Conservation (phyloP, 1,140 invertebrate species). For the Bombus sibiricus region DNA sequence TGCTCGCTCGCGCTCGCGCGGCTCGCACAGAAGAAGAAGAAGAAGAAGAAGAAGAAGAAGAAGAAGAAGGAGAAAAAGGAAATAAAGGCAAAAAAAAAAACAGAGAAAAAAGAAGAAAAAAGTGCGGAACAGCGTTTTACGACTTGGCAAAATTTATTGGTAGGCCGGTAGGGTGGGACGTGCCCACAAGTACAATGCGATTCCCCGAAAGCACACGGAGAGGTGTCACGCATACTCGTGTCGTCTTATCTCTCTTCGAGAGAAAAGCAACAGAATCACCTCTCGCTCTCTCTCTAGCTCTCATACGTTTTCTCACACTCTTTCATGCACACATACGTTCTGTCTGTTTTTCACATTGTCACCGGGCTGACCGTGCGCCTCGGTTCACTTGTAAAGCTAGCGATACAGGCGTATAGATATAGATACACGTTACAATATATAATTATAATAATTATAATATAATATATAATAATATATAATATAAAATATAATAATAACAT, state of each 20-base stretch:
- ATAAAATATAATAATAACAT: conserved; percentile 71
- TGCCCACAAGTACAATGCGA: conserved; percentile 75
- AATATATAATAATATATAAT: conserved; percentile 68
- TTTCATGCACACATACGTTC: neutral
- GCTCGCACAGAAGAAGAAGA: neutral
- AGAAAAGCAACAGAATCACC: conserved; percentile 43
- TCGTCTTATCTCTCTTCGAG: conserved; percentile 57
- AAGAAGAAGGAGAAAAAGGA: neutral
- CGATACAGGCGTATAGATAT: conserved; percentile 68
- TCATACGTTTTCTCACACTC: neutral
- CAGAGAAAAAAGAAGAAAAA: neutral
- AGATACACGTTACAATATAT: conserved; percentile 70
- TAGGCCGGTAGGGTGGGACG: conserved; percentile 69
- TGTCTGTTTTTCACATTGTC: conserved; percentile 6
- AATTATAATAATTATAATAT: conserved; percentile 67
- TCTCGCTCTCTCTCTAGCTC: conserved; percentile 3
- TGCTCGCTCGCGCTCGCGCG: conserved; percentile 14
- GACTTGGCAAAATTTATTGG: conserved; percentile 77
- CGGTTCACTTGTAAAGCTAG: conserved; percentile 71
- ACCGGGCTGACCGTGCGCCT: conserved; percentile 58
- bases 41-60: neutral
- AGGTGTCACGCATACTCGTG: conserved; percentile 55
- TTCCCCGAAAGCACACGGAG: conserved; percentile 71
- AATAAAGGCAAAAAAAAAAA: no score
- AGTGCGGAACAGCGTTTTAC: conserved; percentile 62